These are phyloP conservation scores for Linnaemya vulpina DNA, from an alignment of 2,888 invertebrate genomes.

Conservation along the genomic window DNA sequence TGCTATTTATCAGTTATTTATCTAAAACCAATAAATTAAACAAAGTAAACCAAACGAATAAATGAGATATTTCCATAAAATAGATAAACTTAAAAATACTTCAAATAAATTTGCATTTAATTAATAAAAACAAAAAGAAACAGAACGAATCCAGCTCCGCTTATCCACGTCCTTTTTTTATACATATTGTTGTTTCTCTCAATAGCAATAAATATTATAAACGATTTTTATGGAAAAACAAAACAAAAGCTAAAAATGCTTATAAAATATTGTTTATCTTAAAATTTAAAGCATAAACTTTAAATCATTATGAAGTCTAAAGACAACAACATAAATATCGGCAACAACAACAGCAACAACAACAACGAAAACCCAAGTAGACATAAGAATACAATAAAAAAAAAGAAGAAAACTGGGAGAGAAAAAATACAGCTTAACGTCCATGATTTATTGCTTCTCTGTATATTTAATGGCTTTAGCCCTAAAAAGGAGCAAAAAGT, in stretches of 20 bases:
- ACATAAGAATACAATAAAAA: conserved; percentile 64
- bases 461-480: conserved; percentile 79
- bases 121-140: conserved; percentile 39
- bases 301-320: conserved; percentile 71
- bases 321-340: conserved; percentile 71
- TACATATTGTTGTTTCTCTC: too few relatives aligned
- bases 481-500: conserved; percentile 68
- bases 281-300: conserved; percentile 69
- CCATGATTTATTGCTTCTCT: conserved; percentile 81
- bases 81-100: conserved; percentile 38
- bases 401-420: conserved; percentile 48
- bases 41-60: conserved; percentile 42
- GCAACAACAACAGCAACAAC: conserved; percentile 58
- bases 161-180: conserved; percentile 35
- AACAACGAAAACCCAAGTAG: conserved; percentile 55
- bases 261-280: conserved; percentile 71
- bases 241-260: conserved; percentile 54
- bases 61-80: conserved; percentile 56
- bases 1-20: conserved; percentile 45
- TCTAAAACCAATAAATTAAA: conserved; percentile 62
- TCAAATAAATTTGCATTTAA: conserved; percentile 69
- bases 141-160: conserved; percentile 15
- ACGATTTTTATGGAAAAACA: conserved; percentile 10
- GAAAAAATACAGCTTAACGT: conserved; percentile 80
- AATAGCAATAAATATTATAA: conserved; percentile 51